Evolutionary conservation across 2,888 invertebrate genomes (phyloP).

Genomic region (Xylocampa areola): DNA sequence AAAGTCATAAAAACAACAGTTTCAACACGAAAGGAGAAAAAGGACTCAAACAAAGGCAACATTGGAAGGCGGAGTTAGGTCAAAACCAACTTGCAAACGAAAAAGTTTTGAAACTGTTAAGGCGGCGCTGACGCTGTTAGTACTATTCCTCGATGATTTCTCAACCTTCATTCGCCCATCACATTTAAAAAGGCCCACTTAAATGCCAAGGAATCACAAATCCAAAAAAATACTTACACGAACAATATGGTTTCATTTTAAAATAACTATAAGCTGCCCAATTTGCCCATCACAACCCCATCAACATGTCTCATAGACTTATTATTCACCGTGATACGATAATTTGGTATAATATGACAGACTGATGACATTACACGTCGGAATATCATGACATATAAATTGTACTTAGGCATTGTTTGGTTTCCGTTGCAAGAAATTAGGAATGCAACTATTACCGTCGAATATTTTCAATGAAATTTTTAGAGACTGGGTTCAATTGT

Average conservation of each 20-base stretch:
- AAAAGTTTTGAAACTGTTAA: too few species aligned
- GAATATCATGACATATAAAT: constrained; percentile 30
- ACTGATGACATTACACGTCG: constrained; percentile 33
- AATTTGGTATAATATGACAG: constrained; percentile 43
- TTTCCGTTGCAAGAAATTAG: constrained; percentile 30
- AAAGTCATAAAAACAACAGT: too few species aligned
- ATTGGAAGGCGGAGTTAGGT: too few species aligned
- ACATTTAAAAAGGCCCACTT: background rate
- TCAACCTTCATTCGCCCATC: background rate
- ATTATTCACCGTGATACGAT: constrained; percentile 34
- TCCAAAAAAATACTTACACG: constrained; percentile 2
- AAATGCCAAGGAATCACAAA: constrained; percentile 6
- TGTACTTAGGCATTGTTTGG: constrained; percentile 27
- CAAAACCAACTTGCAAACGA: too few species aligned
- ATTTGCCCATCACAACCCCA: constrained; percentile 37
- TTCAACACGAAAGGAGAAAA: too few species aligned
- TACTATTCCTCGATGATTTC: too few species aligned
- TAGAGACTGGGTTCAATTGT: too few species aligned
- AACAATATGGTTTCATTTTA: constrained; percentile 20
- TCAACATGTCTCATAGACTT: constrained; percentile 22
- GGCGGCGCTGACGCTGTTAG: too few species aligned
- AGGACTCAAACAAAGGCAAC: too few species aligned
- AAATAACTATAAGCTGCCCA: constrained; percentile 21
- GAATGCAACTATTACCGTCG: background rate
- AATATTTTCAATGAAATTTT: background rate